Percentiles rank a stretch among this genome's conserved stretches.
These are phyloP conservation scores for Mus musculus DNA, from an alignment of 2,113 vertebrate species.

Conservation along the genomic window GRCm39 chr6:50372001-50372500, in stretches of 20 bases:
- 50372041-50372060: not conserved
- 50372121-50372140: not conserved
- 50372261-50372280: not conserved
- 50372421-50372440: too few species aligned
- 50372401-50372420: not conserved
- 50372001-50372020: not conserved
- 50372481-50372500: not conserved
- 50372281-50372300: not conserved
- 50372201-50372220: not conserved
- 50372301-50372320: not conserved
- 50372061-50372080: not conserved
- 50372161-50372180: not conserved
- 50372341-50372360: not conserved
- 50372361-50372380: not conserved
- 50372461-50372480: not conserved
- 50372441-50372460: not conserved
- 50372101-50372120: too few species aligned
- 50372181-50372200: not conserved
- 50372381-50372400: not conserved
- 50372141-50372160: accelerated
- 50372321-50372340: not conserved
- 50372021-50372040: not conserved
- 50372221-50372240: not conserved
- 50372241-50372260: not conserved
- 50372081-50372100: not conserved